Conservation (phyloP, 2,888 invertebrate genomes). For the Mamestra brassicae region DNA sequence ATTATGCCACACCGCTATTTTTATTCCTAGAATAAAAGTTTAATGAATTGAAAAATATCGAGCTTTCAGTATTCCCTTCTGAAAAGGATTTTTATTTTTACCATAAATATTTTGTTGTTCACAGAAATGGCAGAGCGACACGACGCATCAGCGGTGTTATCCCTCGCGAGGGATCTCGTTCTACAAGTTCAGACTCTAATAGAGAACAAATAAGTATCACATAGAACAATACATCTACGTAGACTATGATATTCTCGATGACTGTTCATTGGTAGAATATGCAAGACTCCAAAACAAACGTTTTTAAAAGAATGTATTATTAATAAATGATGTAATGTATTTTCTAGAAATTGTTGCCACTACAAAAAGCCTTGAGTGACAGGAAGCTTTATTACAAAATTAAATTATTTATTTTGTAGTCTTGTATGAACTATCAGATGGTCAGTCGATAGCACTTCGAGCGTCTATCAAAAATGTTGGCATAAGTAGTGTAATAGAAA, state of each 20-base stretch:
- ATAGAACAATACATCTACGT: constrained; percentile 38
- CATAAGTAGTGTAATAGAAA: constrained; percentile 62
- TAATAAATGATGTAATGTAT: background rate
- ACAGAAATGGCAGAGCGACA: constrained; percentile 99
- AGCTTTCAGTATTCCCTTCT: no score
- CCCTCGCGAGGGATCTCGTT: constrained; percentile 96
- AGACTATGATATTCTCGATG: constrained; percentile 20
- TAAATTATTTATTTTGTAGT: background rate
- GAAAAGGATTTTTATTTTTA: background rate
- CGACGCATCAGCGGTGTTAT: constrained; percentile 95
- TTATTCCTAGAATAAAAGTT: no score
- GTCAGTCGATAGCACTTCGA: constrained; percentile 11
- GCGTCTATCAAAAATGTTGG: constrained; percentile 48
- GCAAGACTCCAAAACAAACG: constrained; percentile 14
- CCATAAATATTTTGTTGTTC: constrained; percentile 68
- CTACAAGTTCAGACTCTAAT: constrained; percentile 97
- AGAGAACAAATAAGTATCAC: constrained; percentile 94
- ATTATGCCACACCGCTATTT: no score
- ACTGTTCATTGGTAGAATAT: constrained; percentile 15
- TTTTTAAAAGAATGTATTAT: no score
- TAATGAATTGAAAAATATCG: no score
- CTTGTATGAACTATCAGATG: constrained; percentile 22
- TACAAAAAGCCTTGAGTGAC: background rate
- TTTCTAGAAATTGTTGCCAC: background rate
- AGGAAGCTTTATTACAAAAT: background rate